Conservation (phyloP, 2,888 invertebrate species). For the Agrotis segetum region DNA sequence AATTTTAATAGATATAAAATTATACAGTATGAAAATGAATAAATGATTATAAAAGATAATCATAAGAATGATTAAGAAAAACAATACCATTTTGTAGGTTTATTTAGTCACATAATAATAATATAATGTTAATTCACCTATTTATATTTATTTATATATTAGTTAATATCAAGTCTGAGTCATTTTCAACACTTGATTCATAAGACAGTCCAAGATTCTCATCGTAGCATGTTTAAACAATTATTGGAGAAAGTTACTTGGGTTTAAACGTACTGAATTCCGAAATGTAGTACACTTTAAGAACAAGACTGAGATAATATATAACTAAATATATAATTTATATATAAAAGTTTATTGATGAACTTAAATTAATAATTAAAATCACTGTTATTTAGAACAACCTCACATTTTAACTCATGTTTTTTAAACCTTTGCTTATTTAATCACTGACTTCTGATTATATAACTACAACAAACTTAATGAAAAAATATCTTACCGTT, state of each 20-base stretch:
- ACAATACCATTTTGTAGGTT: too few species aligned
- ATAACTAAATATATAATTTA: neutral
- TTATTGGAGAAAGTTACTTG: constrained; percentile 20
- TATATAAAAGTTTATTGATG: neutral
- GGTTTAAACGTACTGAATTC: neutral
- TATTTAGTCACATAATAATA: too few species aligned
- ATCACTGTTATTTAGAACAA: neutral
- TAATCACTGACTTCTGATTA: neutral
- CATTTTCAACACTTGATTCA: neutral
- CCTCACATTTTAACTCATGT: neutral
- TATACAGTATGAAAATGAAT: too few species aligned
- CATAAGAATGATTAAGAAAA: too few species aligned
- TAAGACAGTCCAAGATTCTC: constrained; percentile 13
- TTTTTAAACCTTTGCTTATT: neutral
- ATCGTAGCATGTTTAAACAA: neutral
- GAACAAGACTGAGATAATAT: neutral
- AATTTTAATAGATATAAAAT: too few species aligned
- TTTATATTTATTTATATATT: too few species aligned
- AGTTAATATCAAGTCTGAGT: neutral
- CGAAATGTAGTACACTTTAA: neutral
- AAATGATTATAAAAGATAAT: too few species aligned
- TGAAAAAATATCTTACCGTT: constrained; percentile 27
- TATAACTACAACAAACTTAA: neutral
- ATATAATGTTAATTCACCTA: too few species aligned
- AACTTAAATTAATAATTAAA: neutral